Evolutionary conservation across 2,888 invertebrate genomes (phyloP).

Genomic region (Sicus ferrugineus): DNA sequence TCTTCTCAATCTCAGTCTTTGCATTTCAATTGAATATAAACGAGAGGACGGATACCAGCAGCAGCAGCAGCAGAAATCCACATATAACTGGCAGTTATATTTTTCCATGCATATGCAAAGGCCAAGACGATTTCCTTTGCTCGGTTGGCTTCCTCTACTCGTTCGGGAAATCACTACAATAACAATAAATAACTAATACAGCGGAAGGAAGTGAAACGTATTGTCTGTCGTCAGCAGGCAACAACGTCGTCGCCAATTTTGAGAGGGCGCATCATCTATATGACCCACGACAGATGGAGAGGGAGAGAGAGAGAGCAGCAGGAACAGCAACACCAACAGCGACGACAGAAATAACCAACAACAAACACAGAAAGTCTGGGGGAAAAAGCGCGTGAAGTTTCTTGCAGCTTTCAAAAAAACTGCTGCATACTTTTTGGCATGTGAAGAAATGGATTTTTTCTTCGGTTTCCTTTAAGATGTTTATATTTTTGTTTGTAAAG

Average conservation of each 20-base stretch:
- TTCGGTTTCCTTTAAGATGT: too few species aligned
- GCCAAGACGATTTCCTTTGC: background rate
- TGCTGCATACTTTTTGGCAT: background rate
- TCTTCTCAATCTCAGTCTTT: conserved; percentile 11
- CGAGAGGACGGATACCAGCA: conserved; percentile 1
- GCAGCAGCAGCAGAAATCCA: background rate
- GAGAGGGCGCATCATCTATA: background rate
- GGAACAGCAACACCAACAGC: background rate
- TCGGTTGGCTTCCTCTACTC: background rate
- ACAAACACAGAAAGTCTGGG: background rate
- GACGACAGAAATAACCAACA: background rate
- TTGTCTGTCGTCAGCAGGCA: conserved; percentile 20
- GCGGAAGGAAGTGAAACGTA: conserved; percentile 26
- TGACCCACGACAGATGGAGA: conserved; percentile 19
- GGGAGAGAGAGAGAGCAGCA: background rate
- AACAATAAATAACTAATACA: conserved; percentile 27
- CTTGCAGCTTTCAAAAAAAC: background rate
- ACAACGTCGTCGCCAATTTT: conserved; percentile 15
- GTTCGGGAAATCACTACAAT: conserved; percentile 21
- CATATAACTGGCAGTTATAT: background rate
- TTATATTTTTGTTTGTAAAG: too few species aligned
- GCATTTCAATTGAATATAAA: conserved; percentile 23
- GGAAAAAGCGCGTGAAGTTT: background rate
- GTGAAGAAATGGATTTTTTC: background rate
- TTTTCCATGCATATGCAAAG: background rate